phyloP scores from a whole-genome alignment of 1,140 invertebrate species.

The Goniozus legneri region DNA sequence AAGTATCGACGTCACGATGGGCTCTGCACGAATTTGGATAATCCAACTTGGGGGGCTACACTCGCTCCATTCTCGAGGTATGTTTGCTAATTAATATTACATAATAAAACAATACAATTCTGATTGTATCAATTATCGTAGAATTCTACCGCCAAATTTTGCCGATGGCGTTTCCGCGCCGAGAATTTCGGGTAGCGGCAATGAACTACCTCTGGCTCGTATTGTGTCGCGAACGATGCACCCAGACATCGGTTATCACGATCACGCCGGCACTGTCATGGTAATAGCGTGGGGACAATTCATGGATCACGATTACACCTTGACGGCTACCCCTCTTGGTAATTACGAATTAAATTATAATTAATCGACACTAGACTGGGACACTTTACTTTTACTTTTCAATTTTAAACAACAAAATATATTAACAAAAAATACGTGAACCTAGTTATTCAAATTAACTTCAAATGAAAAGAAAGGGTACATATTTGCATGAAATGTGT shows the following conservation, averaged over 20 bases:
- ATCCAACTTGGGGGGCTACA: slow-evolving; percentile 88
- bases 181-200: slow-evolving; percentile 70
- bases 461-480: too few species aligned
- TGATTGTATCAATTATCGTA: slow-evolving; percentile 34
- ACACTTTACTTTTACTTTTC: too few species aligned
- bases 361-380: too few species aligned
- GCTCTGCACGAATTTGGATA: slow-evolving; percentile 86
- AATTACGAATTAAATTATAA: too few species aligned
- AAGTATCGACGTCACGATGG: slow-evolving; percentile 89
- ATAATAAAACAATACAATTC: background rate
- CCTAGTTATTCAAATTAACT: too few species aligned
- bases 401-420: too few species aligned
- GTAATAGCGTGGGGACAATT: slow-evolving; percentile 93
- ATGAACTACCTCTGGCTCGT: slow-evolving; percentile 72
- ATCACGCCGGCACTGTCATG: slow-evolving; percentile 91
- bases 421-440: too few species aligned
- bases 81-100: background rate
- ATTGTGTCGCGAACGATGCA: slow-evolving; percentile 87
- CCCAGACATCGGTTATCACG: slow-evolving; percentile 86
- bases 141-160: slow-evolving; percentile 74
- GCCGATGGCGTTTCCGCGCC: slow-evolving; percentile 79
- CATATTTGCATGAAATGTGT: too few species aligned
- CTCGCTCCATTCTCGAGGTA: slow-evolving; percentile 80
- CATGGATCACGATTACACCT: slow-evolving; percentile 90
- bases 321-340: slow-evolving; percentile 83